A percentile compares a stretch with the other conserved stretches of the same genome.
These are phyloP conservation scores for Phalangium opilio DNA, from an alignment of 2,888 invertebrate species.

Conservation along the genomic window DNA sequence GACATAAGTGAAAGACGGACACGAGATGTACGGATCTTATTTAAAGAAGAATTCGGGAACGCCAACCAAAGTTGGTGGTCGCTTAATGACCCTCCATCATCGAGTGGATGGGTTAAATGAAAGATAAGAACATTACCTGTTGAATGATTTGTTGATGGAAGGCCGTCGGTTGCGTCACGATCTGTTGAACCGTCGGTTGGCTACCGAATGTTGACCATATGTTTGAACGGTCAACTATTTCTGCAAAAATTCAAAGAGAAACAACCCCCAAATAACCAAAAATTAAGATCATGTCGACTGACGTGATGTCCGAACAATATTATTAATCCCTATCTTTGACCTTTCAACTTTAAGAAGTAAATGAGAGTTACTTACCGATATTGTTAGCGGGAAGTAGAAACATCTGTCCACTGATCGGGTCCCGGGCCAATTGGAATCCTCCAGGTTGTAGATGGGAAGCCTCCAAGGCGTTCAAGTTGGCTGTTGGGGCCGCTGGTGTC, in stretches of 20 bases:
- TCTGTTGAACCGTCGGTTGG: slow-evolving; percentile 9
- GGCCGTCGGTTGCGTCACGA: slow-evolving; percentile 12
- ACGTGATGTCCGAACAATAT: background rate
- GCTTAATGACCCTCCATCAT: no score
- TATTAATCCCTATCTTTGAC: background rate
- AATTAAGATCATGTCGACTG: background rate
- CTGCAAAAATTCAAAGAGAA: background rate
- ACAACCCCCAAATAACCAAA: background rate
- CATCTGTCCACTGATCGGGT: slow-evolving; percentile 53
- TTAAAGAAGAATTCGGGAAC: no score
- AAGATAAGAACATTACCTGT: no score
- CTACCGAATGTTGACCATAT: slow-evolving; percentile 7
- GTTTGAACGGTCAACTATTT: slow-evolving; percentile 12
- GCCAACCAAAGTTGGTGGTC: no score
- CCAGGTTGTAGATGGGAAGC: slow-evolving; percentile 38
- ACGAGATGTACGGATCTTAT: no score
- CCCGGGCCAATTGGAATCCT: slow-evolving; percentile 71
- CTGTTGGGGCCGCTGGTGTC: slow-evolving; percentile 8
- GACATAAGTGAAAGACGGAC: no score
- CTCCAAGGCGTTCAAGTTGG: slow-evolving; percentile 11
- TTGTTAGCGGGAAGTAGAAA: slow-evolving; percentile 15
- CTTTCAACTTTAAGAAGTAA: background rate
- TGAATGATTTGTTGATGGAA: slow-evolving; percentile 13
- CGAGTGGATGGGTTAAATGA: no score
- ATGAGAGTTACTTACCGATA: slow-evolving; percentile 9